phyloP scores from a whole-genome alignment of 2,888 invertebrate genomes.

The Scaeva pyrastri region DNA sequence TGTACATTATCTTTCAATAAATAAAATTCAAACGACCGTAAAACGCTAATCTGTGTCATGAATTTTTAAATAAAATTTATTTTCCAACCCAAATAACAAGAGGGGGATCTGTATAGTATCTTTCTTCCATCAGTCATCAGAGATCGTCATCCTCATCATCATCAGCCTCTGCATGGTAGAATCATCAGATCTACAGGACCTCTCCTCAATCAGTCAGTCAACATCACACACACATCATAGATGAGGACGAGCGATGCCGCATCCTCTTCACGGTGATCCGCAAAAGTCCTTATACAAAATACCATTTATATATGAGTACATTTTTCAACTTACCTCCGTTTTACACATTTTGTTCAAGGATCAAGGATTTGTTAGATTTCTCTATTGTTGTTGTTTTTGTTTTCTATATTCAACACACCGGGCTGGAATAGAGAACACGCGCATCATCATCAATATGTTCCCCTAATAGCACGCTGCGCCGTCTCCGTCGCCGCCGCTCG shows the following conservation, averaged over 20 bases:
- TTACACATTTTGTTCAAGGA: constrained; percentile 39
- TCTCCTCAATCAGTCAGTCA: constrained; percentile 21
- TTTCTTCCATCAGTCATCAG: not conserved
- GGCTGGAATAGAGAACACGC: constrained; percentile 40
- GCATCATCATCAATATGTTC: constrained; percentile 32
- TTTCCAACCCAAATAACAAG: constrained; percentile 6
- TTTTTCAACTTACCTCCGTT: constrained; percentile 9
- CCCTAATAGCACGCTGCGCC: constrained; percentile 18
- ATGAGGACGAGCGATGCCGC: constrained; percentile 3
- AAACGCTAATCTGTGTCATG: constrained; percentile 82
- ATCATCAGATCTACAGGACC: constrained; percentile 6
- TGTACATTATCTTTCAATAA: constrained; percentile 62
- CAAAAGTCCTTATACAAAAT: constrained; percentile 58
- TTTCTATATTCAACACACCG: constrained; percentile 13
- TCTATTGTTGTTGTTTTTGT: not conserved
- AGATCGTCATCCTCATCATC: constrained; percentile 11
- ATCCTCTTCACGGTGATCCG: constrained; percentile 72
- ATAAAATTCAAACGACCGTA: constrained; percentile 83
- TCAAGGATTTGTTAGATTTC: constrained; percentile 52
- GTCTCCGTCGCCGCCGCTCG: no score
- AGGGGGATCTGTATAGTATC: constrained; percentile 59
- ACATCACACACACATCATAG: not conserved
- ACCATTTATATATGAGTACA: not conserved
- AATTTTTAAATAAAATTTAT: constrained; percentile 65
- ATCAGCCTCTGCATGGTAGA: not conserved